A percentile compares a stretch with the other conserved stretches of the same genome.
These are phyloP conservation scores for Vombatus ursinus DNA, from an alignment of 2,113 vertebrate genomes.

Conservation along the genomic window DNA sequence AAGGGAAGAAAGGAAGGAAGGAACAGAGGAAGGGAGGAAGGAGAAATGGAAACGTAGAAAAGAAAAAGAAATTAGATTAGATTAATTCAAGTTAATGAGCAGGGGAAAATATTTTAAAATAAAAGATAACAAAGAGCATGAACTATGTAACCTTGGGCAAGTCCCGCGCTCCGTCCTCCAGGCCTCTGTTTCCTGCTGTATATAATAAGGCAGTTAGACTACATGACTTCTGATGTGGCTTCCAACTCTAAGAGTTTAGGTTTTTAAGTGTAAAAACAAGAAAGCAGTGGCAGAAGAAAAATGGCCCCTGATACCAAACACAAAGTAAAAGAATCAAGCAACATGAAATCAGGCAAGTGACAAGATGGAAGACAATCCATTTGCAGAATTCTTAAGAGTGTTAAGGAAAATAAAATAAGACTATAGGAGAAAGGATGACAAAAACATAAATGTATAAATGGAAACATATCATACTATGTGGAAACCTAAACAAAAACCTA, in stretches of 20 bases:
- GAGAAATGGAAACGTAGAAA: neutral
- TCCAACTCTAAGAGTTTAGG: neutral
- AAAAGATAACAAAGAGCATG: neutral
- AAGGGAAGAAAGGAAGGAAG: no score
- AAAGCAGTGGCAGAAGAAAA: fast-evolving
- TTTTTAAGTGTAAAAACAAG: neutral
- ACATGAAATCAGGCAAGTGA: neutral
- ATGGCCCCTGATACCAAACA: fast-evolving
- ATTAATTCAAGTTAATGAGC: no score
- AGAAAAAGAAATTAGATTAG: neutral
- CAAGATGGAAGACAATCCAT: neutral
- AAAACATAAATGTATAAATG: slow-evolving; percentile 50
- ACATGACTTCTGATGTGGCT: neutral
- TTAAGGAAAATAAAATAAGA: slow-evolving; percentile 58
- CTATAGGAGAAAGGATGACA: slow-evolving; percentile 51
- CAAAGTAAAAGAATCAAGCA: slow-evolving; percentile 1
- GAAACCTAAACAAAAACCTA: slow-evolving; percentile 35
- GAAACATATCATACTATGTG: slow-evolving; percentile 25
- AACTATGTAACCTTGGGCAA: neutral
- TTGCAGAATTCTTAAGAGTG: slow-evolving; percentile 60
- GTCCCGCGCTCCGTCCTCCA: neutral
- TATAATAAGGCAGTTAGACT: neutral
- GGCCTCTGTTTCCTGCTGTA: neutral
- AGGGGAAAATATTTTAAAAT: neutral
- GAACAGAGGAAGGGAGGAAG: no score